Evolutionary conservation across 1,140 invertebrate genomes (phyloP).

Genomic region (Heterodera schachtii): DNA sequence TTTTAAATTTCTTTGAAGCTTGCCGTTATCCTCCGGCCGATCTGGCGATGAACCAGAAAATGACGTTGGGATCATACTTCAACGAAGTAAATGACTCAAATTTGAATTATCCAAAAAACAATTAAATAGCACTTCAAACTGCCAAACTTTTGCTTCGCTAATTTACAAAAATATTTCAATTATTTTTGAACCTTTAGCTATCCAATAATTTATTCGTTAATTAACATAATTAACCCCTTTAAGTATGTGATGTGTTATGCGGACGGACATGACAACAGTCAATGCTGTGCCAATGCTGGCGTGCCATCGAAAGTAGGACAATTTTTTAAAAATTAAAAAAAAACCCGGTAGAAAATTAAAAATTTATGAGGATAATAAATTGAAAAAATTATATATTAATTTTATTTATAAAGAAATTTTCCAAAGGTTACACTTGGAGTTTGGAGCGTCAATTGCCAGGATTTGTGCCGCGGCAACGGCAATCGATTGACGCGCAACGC

Average conservation of each 20-base stretch:
- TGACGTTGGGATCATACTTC: not conserved
- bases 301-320: not conserved
- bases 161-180: not conserved
- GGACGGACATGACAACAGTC: not conserved
- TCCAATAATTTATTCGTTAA: not conserved
- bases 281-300: not conserved
- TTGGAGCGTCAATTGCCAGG: not conserved
- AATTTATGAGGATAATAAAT: too few relatives aligned
- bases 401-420: not conserved
- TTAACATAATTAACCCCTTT: not conserved
- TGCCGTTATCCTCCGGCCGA: not conserved
- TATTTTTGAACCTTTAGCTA: not conserved
- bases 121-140: too few relatives aligned
- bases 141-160: not conserved
- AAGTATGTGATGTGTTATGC: constrained; percentile 9
- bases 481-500: not conserved
- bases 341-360: too few relatives aligned
- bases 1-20: not conserved
- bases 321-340: not conserved
- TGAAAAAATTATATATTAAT: too few relatives aligned
- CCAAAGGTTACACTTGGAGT: not conserved
- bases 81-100: not conserved
- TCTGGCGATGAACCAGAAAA: not conserved
- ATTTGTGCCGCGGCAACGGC: not conserved
- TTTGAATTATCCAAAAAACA: too few relatives aligned